Percentiles rank a stretch among this genome's conserved stretches.
These are phyloP conservation scores for Prionace glauca DNA, from an alignment of 2,797 vertebrate species.

Conservation along the genomic window DNA sequence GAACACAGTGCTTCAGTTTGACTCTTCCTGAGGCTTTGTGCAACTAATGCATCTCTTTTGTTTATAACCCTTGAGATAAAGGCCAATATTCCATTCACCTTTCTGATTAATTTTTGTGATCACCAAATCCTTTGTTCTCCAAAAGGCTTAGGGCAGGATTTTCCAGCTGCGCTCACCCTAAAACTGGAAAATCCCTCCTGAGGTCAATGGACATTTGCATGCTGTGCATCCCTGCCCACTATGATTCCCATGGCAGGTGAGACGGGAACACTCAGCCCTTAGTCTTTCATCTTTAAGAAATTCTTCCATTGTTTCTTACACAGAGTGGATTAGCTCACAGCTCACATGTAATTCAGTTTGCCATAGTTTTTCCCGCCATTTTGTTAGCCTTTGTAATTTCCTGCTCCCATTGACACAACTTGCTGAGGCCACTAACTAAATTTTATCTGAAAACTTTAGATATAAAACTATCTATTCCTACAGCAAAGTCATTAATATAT, in stretches of 20 bases:
- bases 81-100: neutral
- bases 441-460: neutral
- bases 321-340: neutral
- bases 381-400: neutral
- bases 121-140: neutral
- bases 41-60: neutral
- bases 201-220: no score
- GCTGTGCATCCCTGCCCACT: no score
- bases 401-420: neutral
- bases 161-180: no score
- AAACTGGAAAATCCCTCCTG: no score
- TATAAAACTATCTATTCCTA: neutral
- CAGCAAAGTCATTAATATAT: neutral
- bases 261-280: no score
- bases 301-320: neutral
- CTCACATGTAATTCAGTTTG: neutral
- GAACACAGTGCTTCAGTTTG: neutral
- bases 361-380: neutral
- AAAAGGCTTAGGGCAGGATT: no score
- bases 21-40: neutral
- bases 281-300: neutral
- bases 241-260: no score
- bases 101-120: neutral
- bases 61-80: neutral
- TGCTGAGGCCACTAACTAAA: neutral